Base-by-base conservation (phyloP, 2,113 vertebrate genomes). In the Struthidea cinerea region DNA sequence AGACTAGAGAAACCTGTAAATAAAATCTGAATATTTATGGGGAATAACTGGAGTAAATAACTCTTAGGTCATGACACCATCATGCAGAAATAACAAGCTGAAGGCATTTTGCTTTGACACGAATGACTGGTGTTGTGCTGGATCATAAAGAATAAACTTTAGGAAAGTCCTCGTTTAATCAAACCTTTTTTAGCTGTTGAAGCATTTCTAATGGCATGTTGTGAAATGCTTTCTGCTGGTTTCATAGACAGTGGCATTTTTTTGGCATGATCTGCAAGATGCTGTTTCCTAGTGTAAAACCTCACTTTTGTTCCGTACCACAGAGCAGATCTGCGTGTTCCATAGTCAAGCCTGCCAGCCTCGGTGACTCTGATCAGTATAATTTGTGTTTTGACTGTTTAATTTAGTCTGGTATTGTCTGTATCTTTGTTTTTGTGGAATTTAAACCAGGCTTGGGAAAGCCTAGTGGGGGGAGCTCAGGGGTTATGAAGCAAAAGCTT, bases 11-110 rank as follows among this genome's bases (percentile, higher is more conserved):
- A 93, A 86, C 52, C 41, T 96, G 92, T 94, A 93, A 92, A 88
- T 93, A 92, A 77, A 84, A 41, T 22, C 39, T 1, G n/a, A 70
- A 11, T 92, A 80, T 96, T 90, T 93, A 77, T 92, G 86, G 96
- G 67, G 80, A 93, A 33, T 87, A 95, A 94, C 91, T 94, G 95
- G 93, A 95, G 91, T 75, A 60, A 84, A 61, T 87, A 88, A 79
- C 88, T 79, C 3, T 35, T 30, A 65, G 83, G 86, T 74, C 64
- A 46, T 68, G 91, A 39, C 60, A 59, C 47, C 67, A 79, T 91
- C 92, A 57, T 52, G 71, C 69, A 56, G 12, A 68, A 84, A 63
- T 56, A 33, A 79, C 4, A 16, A 94, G 74, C 81, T 60, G 84
- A 73, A 75, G 59, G 84, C 46, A 3, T 61, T 84, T 93, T 73